These are phyloP conservation scores for Corticium candelabrum DNA, from an alignment of 37 sponge, comb jelly and placozoan genomes.

Conservation along the genomic window DNA sequence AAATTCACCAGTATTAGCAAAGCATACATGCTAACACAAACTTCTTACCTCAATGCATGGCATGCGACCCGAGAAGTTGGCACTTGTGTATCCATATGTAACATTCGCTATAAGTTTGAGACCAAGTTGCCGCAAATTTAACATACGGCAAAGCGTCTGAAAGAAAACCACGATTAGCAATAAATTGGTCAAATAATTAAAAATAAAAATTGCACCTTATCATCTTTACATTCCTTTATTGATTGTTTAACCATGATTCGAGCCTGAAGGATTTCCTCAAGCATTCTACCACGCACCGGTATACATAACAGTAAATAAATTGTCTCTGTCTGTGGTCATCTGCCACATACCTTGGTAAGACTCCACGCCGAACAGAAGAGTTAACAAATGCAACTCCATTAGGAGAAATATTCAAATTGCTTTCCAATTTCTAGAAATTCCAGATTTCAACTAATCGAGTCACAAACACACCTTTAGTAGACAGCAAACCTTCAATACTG, in stretches of 20 bases:
- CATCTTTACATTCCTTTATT: constrained; percentile 68
- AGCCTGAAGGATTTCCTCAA: constrained; percentile 86
- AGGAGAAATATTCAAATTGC: constrained; percentile 72
- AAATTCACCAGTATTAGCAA: background rate
- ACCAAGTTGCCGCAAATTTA: constrained; percentile 85
- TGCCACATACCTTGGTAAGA: constrained; percentile 66
- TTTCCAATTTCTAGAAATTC: constrained; percentile 43
- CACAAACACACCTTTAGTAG: background rate
- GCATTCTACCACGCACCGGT: no score
- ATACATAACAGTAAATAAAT: background rate
- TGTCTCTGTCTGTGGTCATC: background rate
- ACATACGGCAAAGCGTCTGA: constrained; percentile 47
- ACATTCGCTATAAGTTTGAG: constrained; percentile 92
- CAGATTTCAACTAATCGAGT: background rate
- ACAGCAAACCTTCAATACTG: constrained; percentile 29
- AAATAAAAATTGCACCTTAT: constrained; percentile 36
- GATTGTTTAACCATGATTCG: constrained; percentile 92
- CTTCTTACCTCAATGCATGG: constrained; percentile 80
- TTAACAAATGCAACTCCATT: constrained; percentile 91
- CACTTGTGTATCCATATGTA: constrained; percentile 95
- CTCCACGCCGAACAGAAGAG: constrained; percentile 53
- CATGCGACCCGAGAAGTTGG: constrained; percentile 94
- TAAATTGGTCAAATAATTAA: background rate
- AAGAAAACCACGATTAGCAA: background rate
- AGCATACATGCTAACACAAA: background rate